phyloP scores from a whole-genome alignment of 2,888 invertebrate species.

The Drosophila ustulata region DNA sequence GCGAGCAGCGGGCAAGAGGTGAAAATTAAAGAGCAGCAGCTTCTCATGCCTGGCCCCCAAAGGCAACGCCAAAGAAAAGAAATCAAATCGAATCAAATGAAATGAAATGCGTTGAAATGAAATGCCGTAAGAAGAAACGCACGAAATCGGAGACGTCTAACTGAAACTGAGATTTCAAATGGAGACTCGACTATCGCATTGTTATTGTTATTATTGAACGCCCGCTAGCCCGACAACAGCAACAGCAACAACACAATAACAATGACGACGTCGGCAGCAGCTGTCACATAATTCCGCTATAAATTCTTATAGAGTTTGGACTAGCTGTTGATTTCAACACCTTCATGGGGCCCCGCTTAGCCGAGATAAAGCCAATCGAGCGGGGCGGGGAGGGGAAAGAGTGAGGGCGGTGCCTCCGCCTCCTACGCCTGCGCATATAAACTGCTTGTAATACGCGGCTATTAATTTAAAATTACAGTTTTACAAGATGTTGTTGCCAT shows the following conservation, averaged over 20 bases:
- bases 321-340: slow-evolving; percentile 82
- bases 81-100: slow-evolving; percentile 61
- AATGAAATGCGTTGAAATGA: slow-evolving; percentile 64
- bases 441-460: slow-evolving; percentile 80
- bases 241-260: slow-evolving; percentile 38
- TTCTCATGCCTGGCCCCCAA: slow-evolving; percentile 37
- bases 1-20: slow-evolving; percentile 57
- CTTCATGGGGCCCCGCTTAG: slow-evolving; percentile 58
- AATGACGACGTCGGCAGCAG: slow-evolving; percentile 60
- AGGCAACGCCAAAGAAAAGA: slow-evolving; percentile 58
- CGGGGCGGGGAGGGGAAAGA: not conserved
- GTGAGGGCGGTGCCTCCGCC: slow-evolving; percentile 43
- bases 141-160: slow-evolving; percentile 45
- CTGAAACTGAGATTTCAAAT: slow-evolving; percentile 34
- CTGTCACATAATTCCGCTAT: slow-evolving; percentile 82
- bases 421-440: slow-evolving; percentile 79
- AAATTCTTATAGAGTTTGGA: slow-evolving; percentile 79
- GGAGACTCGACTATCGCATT: slow-evolving; percentile 50
- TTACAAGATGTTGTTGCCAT: slow-evolving; percentile 67
- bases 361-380: slow-evolving; percentile 49
- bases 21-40: slow-evolving; percentile 72
- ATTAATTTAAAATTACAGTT: slow-evolving; percentile 81
- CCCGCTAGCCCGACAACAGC: slow-evolving; percentile 49
- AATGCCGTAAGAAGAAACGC: slow-evolving; percentile 67
- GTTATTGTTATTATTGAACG: slow-evolving; percentile 62